A percentile compares a stretch with the other conserved stretches of the same genome.
Conservation (phyloP, 2,113 vertebrate genomes). For the Pedetes capensis region DNA sequence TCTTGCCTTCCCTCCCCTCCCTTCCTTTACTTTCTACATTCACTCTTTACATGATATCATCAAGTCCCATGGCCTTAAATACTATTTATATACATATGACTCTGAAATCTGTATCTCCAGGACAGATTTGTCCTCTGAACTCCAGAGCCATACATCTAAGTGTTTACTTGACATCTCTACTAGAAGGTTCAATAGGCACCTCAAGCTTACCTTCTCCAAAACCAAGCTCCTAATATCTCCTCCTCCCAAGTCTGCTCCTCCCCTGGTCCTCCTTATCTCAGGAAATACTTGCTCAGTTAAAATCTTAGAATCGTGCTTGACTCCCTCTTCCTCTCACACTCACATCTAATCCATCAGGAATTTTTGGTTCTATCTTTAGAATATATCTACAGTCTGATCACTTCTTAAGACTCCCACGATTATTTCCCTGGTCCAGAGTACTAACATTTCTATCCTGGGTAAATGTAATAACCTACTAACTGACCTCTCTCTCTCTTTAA, state of each 20-base stretch:
- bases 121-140: background rate
- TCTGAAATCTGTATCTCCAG: constrained; percentile 16
- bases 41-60: background rate
- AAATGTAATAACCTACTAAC: background rate
- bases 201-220: background rate
- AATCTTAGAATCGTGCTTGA: constrained; percentile 39
- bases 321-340: constrained; percentile 22
- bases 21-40: constrained; percentile 12
- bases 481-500: background rate
- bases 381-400: background rate
- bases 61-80: background rate
- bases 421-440: background rate
- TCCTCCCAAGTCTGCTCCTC: background rate
- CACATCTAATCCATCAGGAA: constrained; percentile 32
- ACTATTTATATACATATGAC: background rate
- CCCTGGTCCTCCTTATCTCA: constrained; percentile 7
- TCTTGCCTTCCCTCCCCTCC: background rate
- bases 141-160: background rate
- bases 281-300: constrained; percentile 14
- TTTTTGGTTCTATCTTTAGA: constrained; percentile 52
- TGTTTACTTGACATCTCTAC: constrained; percentile 23
- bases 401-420: background rate
- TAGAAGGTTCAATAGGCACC: background rate
- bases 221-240: background rate
- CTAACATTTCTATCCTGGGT: constrained; percentile 9